Evolutionary conservation across 2,113 vertebrate species (phyloP).

Genomic region (Hypocryptadius cinnamomeus): DNA sequence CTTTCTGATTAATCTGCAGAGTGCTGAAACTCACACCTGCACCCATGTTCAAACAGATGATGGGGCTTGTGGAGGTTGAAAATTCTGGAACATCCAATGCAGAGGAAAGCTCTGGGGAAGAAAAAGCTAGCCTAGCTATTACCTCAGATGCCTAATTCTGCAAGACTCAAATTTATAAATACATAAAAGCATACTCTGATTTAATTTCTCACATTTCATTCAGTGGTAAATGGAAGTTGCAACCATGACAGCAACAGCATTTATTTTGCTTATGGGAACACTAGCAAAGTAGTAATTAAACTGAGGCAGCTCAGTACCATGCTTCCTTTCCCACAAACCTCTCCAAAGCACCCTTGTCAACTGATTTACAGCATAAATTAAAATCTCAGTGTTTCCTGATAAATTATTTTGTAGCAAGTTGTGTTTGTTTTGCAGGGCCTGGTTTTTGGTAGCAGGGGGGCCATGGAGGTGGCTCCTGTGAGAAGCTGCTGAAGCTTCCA

Average conservation of each 20-base stretch:
- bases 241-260: neutral
- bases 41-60: neutral
- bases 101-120: neutral
- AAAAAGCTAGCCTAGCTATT: neutral
- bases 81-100: neutral
- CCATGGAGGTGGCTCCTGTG: neutral
- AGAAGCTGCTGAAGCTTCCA: neutral
- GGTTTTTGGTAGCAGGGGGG: neutral
- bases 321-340: neutral
- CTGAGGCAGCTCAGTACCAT: neutral
- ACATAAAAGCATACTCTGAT: neutral
- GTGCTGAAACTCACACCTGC: neutral
- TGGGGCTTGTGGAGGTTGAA: neutral
- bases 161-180: neutral
- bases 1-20: neutral
- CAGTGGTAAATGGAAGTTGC: neutral
- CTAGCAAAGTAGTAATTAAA: neutral
- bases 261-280: neutral
- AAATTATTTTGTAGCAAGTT: neutral
- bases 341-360: neutral
- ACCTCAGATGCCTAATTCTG: neutral
- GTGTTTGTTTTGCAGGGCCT: neutral
- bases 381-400: neutral
- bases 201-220: neutral
- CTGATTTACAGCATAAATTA: neutral